These are phyloP conservation scores for Formicarius rufipectus DNA, from an alignment of 2,113 vertebrate genomes.

Conservation along the genomic window DNA sequence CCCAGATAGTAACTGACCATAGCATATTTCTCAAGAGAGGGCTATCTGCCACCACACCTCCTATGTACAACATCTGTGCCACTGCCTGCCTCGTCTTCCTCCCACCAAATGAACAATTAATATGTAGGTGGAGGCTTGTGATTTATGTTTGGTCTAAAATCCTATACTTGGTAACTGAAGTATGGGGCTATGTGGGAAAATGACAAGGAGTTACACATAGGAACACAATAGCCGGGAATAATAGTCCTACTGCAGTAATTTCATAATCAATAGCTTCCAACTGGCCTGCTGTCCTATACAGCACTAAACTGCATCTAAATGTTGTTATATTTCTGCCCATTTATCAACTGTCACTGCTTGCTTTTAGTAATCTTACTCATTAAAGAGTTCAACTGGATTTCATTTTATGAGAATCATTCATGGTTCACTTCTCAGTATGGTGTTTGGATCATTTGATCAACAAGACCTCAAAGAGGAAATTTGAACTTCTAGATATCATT, in stretches of 20 bases:
- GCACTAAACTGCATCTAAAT: not conserved
- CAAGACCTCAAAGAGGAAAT: not conserved
- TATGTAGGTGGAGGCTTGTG: not conserved
- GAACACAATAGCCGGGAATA: not conserved
- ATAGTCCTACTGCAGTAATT: not conserved
- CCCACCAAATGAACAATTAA: not conserved
- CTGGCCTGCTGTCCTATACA: not conserved
- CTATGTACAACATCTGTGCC: not conserved
- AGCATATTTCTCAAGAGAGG: not conserved
- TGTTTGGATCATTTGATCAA: not conserved
- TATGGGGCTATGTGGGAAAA: not conserved
- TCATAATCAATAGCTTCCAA: not conserved
- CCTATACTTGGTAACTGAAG: not conserved
- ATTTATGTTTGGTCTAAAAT: not conserved
- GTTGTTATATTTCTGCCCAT: not conserved
- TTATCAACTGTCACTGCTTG: not conserved
- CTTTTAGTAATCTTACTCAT: not conserved
- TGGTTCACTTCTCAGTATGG: not conserved
- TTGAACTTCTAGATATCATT: not conserved
- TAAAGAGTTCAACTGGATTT: not conserved
- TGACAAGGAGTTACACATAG: not conserved
- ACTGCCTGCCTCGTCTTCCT: rapidly evolving
- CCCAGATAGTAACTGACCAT: not conserved
- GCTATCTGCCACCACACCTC: not conserved
- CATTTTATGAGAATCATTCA: not conserved